A percentile compares a stretch with the other conserved stretches of the same genome.
These are phyloP conservation scores for Sebastes diaconus DNA, from an alignment of 2,797 vertebrate genomes.

Conservation along the genomic window DNA sequence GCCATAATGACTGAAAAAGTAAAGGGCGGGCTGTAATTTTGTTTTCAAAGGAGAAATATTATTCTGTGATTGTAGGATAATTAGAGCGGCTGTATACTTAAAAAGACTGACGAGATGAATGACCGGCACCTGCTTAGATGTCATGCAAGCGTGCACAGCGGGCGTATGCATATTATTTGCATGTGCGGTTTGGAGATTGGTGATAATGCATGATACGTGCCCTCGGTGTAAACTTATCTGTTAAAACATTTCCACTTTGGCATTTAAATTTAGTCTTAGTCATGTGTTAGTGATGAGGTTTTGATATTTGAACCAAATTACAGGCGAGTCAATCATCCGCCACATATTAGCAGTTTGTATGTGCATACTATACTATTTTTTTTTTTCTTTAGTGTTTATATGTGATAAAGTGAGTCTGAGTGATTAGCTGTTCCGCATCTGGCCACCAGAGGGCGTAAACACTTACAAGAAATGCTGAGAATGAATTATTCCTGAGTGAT, in stretches of 20 bases:
- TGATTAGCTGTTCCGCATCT: neutral
- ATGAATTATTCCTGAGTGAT: neutral
- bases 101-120: conserved; percentile 55
- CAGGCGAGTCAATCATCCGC: conserved; percentile 21
- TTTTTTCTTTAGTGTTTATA: neutral
- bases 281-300: conserved; percentile 44
- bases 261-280: conserved; percentile 36
- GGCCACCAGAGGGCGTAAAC: conserved; percentile 60
- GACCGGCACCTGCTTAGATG: conserved; percentile 46
- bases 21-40: conserved; percentile 40
- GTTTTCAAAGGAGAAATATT: conserved; percentile 60
- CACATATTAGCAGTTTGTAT: conserved; percentile 13
- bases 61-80: conserved; percentile 69
- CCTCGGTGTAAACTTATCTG: conserved; percentile 39
- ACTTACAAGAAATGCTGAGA: neutral
- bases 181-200: conserved; percentile 55
- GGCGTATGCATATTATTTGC: conserved; percentile 32
- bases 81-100: conserved; percentile 49
- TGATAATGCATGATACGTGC: conserved; percentile 46
- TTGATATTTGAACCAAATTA: conserved; percentile 47
- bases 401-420: neutral
- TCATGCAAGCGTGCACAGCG: conserved; percentile 32
- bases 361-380: neutral
- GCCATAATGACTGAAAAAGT: conserved; percentile 41
- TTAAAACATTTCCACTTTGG: conserved; percentile 45